Evolutionary conservation across 2,797 vertebrate genomes (phyloP).

Genomic region (Tangara arthus): DNA sequence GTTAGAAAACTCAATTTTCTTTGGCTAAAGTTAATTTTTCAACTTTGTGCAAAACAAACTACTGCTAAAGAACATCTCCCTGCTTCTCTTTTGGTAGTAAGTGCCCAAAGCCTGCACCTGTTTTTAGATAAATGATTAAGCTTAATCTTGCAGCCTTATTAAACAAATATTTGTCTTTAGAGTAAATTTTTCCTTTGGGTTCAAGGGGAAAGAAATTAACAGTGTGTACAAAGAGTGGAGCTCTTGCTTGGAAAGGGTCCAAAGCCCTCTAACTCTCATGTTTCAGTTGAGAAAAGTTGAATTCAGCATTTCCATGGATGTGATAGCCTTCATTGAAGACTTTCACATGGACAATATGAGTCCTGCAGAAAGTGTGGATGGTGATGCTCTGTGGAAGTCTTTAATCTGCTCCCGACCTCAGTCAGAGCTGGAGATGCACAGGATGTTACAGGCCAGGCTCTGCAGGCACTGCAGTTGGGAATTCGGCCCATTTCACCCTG

Average conservation of each 20-base stretch:
- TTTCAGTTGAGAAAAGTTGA: background rate
- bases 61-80: background rate
- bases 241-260: background rate
- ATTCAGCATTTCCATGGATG: background rate
- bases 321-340: background rate
- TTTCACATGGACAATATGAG: background rate
- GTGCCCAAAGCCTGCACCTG: background rate
- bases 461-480: background rate
- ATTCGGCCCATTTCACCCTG: background rate
- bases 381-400: background rate
- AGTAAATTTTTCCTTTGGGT: background rate
- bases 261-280: background rate
- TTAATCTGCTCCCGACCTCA: background rate
- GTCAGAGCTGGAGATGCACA: background rate
- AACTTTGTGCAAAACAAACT: background rate
- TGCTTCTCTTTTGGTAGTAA: background rate
- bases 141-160: background rate
- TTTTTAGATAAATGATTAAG: background rate
- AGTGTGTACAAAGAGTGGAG: background rate
- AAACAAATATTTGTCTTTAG: background rate
- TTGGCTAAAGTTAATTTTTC: background rate
- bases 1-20: background rate
- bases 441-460: background rate
- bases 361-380: background rate
- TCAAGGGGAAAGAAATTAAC: background rate